Evolutionary conservation across 2,797 vertebrate species (phyloP).

Genomic region (Gambusia yucatana): DNA sequence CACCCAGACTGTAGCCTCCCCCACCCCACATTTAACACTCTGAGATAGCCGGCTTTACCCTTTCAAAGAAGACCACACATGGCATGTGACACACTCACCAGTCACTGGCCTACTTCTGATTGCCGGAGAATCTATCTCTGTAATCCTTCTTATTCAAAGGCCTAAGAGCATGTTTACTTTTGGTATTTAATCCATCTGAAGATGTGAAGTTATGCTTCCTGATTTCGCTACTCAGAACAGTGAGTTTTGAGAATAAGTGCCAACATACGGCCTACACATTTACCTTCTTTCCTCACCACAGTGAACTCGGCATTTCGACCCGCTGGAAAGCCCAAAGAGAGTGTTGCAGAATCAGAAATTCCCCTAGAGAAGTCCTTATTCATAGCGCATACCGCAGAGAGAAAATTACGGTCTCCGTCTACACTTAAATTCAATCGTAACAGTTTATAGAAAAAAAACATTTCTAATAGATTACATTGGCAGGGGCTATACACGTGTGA

Average conservation of each 20-base stretch:
- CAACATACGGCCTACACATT: neutral
- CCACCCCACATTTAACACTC: conserved; percentile 43
- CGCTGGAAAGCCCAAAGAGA: conserved; percentile 24
- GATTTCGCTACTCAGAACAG: neutral
- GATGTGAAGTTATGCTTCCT: neutral
- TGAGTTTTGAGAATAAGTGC: neutral
- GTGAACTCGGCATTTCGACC: neutral
- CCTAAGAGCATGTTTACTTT: neutral
- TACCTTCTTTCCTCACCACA: neutral
- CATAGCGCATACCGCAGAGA: conserved; percentile 13
- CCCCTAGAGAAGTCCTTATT: conserved; percentile 32
- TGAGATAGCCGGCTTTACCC: conserved; percentile 47
- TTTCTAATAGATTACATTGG: neutral
- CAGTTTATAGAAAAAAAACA: neutral
- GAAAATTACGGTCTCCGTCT: neutral
- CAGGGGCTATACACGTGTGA: neutral
- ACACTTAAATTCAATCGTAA: neutral
- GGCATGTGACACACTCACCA: conserved; percentile 51
- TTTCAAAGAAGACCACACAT: conserved; percentile 39
- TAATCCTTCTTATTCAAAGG: neutral
- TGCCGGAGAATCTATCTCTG: conserved; percentile 31
- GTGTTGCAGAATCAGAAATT: conserved; percentile 38
- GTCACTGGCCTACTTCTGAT: conserved; percentile 65
- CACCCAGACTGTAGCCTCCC: conserved; percentile 52
- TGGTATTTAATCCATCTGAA: neutral